Base-by-base conservation (phyloP, 2,797 vertebrate genomes). In the Hippopotamyrus pictus region DNA sequence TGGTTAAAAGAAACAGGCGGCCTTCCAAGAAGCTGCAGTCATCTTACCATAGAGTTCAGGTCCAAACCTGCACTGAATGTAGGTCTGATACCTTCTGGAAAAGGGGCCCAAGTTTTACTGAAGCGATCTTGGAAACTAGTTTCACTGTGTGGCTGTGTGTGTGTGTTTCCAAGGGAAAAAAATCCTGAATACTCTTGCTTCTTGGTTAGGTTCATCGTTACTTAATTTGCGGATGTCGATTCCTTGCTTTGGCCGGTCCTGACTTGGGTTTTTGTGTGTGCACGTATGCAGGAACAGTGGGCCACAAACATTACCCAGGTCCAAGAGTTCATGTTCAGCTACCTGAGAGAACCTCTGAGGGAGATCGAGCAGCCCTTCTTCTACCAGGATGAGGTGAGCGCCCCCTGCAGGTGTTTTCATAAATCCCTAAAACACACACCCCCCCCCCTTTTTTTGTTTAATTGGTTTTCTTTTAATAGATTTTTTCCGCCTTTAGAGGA, bases 291-390 rank as follows among this genome's bases (percentile, higher is more conserved):
- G 99, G 99, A 99, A 91, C 92, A 96, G 89, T 99, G 99, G 98
- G 97, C 97, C 89, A 93, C 96, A 4, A 97, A 99, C 93, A 94
- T 86, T 88, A 95, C 95, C 91, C 96, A 96, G 93, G 98, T 99
- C 76, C 97, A 98, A 92, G 97, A 99, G 82, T 99, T 98, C 92
- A 99, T 99, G 97, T 97, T 98, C 89, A 93, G 90, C 92, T 99
- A 99, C 92, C 96, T 99, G 93, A 96, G 97, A 91, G 98, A 99
- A 91, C 99, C 98, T 12, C 92, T 99, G 92, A 95, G 99, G 91
- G 98, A 99, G 95, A 97, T 99, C 0, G 98, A 99, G 0, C 98
- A 98, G 92, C 97, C 99, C 0, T 99, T 97, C 93, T 99, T 98
- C 93, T 95, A 94, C 88, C 95, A 97, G 93, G 99, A 99, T 0